Percentiles rank a stretch among this genome's conserved stretches.
Evolutionary conservation across 2,113 vertebrate species (phyloP).

Genomic region (Sigmodon hispidus): DNA sequence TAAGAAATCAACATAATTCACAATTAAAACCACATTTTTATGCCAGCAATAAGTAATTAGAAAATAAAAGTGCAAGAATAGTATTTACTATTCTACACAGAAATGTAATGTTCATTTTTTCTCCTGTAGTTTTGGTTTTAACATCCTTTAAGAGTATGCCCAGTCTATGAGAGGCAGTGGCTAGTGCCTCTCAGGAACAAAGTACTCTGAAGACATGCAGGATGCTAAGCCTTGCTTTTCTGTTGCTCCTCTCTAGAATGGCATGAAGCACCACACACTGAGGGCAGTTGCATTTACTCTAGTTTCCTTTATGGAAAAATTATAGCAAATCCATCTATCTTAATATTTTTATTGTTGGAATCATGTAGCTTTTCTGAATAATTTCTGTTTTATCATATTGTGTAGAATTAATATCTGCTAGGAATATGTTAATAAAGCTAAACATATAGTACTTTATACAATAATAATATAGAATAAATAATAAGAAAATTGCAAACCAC

Average conservation of each 20-base stretch:
- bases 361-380: slow-evolving; percentile 86
- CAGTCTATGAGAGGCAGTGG: background rate
- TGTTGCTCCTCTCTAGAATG: slow-evolving; percentile 68
- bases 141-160: slow-evolving; percentile 68
- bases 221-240: background rate
- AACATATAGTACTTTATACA: slow-evolving; percentile 86
- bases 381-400: slow-evolving; percentile 87
- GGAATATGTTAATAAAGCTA: slow-evolving; percentile 83
- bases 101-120: background rate
- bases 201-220: background rate
- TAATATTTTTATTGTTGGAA: slow-evolving; percentile 86
- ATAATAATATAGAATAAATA: slow-evolving; percentile 78
- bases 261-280: slow-evolving; percentile 79
- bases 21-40: background rate
- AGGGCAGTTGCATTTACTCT: slow-evolving; percentile 86
- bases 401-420: slow-evolving; percentile 84
- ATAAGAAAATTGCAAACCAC: background rate
- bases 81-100: background rate
- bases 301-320: slow-evolving; percentile 88
- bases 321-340: slow-evolving; percentile 86
- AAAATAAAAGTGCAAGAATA: too few relatives aligned
- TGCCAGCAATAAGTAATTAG: background rate
- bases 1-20: background rate
- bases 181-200: slow-evolving; percentile 1
- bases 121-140: slow-evolving; percentile 67